These are phyloP conservation scores for Hylia prasina DNA, from an alignment of 2,113 vertebrate species.

Conservation along the genomic window DNA sequence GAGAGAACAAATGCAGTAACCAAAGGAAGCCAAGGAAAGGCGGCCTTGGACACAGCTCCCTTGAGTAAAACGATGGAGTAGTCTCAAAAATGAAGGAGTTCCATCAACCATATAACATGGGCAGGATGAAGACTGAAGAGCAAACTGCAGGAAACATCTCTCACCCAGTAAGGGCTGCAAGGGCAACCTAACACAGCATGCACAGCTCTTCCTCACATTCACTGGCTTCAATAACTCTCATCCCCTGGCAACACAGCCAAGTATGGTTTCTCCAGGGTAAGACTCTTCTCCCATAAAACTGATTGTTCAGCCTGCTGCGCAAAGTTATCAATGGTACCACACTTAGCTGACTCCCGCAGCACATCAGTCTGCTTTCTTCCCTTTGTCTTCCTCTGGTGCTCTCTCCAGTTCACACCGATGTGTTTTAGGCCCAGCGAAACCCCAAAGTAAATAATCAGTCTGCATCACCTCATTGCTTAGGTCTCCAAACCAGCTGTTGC, in stretches of 20 bases:
- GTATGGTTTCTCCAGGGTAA: not conserved
- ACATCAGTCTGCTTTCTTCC: not conserved
- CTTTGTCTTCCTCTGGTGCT: not conserved
- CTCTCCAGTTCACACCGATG: not conserved
- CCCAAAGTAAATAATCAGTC: not conserved
- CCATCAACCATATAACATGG: not conserved
- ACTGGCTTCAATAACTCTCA: not conserved
- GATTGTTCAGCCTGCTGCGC: not conserved
- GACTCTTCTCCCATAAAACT: not conserved
- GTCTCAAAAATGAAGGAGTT: not conserved
- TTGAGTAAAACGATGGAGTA: not conserved
- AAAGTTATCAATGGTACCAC: not conserved
- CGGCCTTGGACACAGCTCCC: not conserved
- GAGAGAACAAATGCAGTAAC: accelerated
- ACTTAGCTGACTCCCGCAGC: not conserved
- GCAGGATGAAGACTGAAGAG: not conserved
- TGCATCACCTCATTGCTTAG: not conserved
- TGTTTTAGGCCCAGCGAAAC: not conserved
- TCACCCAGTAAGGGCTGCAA: not conserved
- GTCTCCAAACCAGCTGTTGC: not conserved
- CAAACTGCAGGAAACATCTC: not conserved
- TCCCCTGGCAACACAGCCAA: not conserved
- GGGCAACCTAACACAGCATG: not conserved
- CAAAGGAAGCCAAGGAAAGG: not conserved
- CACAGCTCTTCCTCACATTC: accelerated